These are phyloP conservation scores for Drosophila carrolli DNA, from an alignment of 1,140 invertebrate species.

Conservation along the genomic window DNA sequence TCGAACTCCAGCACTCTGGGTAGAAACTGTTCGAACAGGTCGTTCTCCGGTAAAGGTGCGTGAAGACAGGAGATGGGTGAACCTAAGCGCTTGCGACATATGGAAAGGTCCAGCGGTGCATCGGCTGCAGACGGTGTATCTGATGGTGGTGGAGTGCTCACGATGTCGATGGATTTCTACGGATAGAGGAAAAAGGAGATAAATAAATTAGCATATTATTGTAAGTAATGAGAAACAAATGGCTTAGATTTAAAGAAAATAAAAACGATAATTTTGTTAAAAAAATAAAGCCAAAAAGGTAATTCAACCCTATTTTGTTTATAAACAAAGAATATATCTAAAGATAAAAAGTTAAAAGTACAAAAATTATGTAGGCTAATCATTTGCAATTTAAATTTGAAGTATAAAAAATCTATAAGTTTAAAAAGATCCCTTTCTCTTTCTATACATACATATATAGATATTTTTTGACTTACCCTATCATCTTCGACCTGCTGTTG, in stretches of 20 bases:
- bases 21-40: slow-evolving; percentile 19
- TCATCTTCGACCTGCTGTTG: slow-evolving; percentile 63
- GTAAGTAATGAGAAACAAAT: no score
- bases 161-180: slow-evolving; percentile 79
- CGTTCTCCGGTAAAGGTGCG: not conserved
- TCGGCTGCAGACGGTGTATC: slow-evolving; percentile 71
- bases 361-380: no score
- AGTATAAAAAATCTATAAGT: no score
- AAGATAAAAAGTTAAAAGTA: no score
- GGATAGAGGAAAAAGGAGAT: not conserved
- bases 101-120: slow-evolving; percentile 90
- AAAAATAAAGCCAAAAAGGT: no score
- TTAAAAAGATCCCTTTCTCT: not conserved
- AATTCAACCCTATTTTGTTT: no score
- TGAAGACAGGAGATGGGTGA: not conserved
- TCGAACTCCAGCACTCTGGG: slow-evolving; percentile 31
- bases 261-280: no score
- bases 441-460: not conserved
- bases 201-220: not conserved
- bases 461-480: slow-evolving; percentile 51
- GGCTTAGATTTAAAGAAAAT: no score
- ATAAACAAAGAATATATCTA: no score
- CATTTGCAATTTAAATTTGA: no score
- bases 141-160: slow-evolving; percentile 69
- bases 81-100: slow-evolving; percentile 84